Conservation (phyloP, 2,797 vertebrate species). For the Nothura maculosa region DNA sequence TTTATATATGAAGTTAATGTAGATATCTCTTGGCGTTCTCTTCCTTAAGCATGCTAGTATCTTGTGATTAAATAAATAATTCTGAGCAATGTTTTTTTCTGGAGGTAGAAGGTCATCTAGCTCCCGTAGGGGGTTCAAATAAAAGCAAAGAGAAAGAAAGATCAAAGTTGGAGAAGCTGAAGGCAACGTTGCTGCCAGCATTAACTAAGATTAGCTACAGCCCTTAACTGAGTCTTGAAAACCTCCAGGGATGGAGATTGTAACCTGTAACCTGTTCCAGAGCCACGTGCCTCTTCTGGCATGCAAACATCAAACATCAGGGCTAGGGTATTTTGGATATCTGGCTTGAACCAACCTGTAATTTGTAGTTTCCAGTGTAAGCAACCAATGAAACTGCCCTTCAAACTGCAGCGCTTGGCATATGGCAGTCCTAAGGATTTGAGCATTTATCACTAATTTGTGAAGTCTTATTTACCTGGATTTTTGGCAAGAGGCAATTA, state of each 20-base stretch:
- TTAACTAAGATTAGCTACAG: constrained; percentile 18
- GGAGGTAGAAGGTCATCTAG: background rate
- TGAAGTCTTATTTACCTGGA: background rate
- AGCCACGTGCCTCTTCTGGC: background rate
- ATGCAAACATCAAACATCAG: fast-evolving
- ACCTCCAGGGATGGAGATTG: constrained; percentile 2
- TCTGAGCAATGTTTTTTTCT: background rate
- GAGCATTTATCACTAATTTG: background rate
- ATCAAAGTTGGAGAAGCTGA: constrained; percentile 59
- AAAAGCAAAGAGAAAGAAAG: constrained; percentile 38
- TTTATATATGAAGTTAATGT: background rate
- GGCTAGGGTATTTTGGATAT: background rate
- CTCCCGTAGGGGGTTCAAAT: constrained; percentile 13
- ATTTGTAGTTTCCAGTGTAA: background rate
- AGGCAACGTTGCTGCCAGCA: constrained; percentile 38
- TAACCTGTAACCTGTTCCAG: background rate
- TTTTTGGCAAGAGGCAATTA: background rate
- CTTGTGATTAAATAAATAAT: background rate
- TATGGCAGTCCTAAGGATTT: background rate
- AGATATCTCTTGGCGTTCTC: background rate
- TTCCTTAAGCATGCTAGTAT: background rate
- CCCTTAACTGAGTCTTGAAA: constrained; percentile 4
- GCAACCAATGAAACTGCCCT: background rate
- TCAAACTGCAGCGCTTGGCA: background rate
- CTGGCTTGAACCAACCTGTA: background rate